Conservation (phyloP, 2,113 vertebrate species). For the Strigops habroptila region DNA sequence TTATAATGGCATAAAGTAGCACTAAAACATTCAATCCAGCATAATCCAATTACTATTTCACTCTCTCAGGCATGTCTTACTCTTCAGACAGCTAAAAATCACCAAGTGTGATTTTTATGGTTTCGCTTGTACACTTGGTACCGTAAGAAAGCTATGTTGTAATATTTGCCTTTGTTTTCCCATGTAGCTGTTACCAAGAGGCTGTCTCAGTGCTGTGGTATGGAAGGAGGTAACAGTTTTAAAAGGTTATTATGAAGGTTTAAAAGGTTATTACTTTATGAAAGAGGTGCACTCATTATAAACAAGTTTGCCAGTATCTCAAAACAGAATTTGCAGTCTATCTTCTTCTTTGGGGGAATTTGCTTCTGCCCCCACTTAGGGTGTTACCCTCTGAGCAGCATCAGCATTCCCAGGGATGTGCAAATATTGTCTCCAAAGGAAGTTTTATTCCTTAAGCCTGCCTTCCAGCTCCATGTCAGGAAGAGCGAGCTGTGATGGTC, state of each 20-base stretch:
- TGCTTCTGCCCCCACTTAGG: background rate
- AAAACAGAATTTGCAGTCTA: background rate
- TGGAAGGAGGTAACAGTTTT: background rate
- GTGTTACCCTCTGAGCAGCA: background rate
- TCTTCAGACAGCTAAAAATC: slow-evolving; percentile 2
- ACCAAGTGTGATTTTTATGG: background rate
- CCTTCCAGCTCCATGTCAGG: background rate
- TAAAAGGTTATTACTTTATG: background rate
- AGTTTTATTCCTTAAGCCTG: background rate
- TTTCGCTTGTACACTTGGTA: background rate
- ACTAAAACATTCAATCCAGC: slow-evolving; percentile 16
- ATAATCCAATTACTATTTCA: slow-evolving; percentile 40
- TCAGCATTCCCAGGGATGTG: background rate
- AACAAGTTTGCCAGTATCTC: background rate
- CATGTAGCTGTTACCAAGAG: background rate
- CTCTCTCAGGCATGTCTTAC: background rate
- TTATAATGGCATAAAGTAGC: slow-evolving; percentile 12
- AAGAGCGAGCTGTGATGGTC: background rate
- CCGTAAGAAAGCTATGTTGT: background rate
- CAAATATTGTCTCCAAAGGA: background rate
- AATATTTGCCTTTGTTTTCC: background rate
- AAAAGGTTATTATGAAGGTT: background rate
- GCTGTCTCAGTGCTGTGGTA: background rate
- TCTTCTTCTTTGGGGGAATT: background rate
- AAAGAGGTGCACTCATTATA: background rate